phyloP scores from a whole-genome alignment of 2,797 vertebrate genomes.

The Garrulus glandarius region DNA sequence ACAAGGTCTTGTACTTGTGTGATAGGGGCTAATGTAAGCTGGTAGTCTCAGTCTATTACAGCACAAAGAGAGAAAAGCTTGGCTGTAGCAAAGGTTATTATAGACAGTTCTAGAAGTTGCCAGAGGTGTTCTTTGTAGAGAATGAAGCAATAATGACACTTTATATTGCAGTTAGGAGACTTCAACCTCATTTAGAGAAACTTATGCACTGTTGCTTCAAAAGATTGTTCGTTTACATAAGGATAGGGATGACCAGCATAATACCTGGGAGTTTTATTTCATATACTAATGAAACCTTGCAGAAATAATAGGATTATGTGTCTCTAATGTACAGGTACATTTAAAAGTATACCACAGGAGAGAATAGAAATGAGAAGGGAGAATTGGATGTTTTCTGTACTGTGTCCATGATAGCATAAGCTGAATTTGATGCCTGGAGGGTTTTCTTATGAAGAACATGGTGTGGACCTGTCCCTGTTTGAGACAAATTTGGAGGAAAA shows the following conservation, averaged over 20 bases:
- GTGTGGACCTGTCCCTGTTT: neutral
- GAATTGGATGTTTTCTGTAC: neutral
- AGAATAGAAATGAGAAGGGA: neutral
- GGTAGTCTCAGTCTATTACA: neutral
- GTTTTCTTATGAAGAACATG: neutral
- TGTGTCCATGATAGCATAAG: neutral
- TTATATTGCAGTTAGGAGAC: neutral
- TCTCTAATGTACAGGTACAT: neutral
- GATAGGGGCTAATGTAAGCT: neutral
- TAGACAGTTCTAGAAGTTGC: neutral
- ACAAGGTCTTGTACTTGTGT: neutral
- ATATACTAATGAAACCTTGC: neutral
- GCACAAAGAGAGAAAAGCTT: neutral
- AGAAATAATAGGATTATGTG: slow-evolving; percentile 1
- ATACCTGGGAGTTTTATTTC: neutral
- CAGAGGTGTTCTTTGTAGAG: neutral
- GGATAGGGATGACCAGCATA: neutral
- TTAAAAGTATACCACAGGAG: neutral
- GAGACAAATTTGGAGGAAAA: no score
- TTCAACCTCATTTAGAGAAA: neutral
- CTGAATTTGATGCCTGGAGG: neutral
- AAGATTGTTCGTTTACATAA: neutral
- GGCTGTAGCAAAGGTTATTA: neutral
- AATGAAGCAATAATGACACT: neutral
- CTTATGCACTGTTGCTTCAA: neutral